Evolutionary conservation across 2,888 invertebrate genomes (phyloP), one percentile per base, ranked within the genome.

Genomic region (Abscondita cerata): DNA sequence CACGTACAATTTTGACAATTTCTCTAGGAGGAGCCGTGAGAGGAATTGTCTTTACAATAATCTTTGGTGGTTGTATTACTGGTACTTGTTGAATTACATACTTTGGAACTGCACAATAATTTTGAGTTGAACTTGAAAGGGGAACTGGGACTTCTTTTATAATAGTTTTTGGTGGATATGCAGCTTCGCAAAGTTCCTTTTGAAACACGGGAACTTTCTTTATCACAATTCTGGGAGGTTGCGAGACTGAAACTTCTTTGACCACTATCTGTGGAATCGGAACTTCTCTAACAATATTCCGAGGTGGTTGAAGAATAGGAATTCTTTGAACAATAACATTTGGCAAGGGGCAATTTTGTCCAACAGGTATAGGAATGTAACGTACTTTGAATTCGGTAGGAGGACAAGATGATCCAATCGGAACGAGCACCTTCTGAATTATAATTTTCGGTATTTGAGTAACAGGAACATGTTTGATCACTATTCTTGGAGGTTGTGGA

Each of bases 81-180:
- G 60, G 60, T 2, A 60, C 51, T 46, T 50, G 38, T 31, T 60
- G 54, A 11, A 60, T 18, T 3, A 60, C 15, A 5, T 50, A 40
- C 8, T 33, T 33, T 40, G 60, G 55, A 41, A 18, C n/a, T 11
- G 34, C 19, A 44, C 48, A 50, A 12, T 25, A 48, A 4, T 38
- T 8, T 15, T 46, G n/a, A 1, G 40, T 8, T 20, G 55, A 51
- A 4, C 2, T 6, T n/a, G n/a, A n/a, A n/a, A n/a, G n/a, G 4
- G 25, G 25, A 20, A 60, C 46, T 5, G 55, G 60, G 8, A 60
- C 25, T n/a, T 54, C 18, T 15, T 41, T 41, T 5, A 40, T 20
- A 20, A 52, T 19, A n/a, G 19, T 16, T 11, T 1, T 52, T 12
- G 54, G 46, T 9, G 31, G 20, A 25, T 8, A 2, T 4, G 25